Evolutionary conservation across 1,140 invertebrate species (phyloP).

Genomic region (Helicoverpa armigera): DNA sequence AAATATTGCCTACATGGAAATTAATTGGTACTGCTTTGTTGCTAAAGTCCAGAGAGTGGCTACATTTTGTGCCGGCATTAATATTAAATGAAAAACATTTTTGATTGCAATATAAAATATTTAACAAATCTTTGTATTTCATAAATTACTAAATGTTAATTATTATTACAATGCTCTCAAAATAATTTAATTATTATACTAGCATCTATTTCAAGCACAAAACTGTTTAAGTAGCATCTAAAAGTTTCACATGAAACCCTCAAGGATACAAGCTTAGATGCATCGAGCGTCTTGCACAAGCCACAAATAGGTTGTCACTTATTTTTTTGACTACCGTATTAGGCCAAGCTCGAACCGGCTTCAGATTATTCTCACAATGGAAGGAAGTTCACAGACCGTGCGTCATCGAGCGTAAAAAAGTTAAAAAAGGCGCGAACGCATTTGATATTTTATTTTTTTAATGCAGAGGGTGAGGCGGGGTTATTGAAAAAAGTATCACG

Average conservation of each 20-base stretch:
- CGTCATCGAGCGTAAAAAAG: constrained; percentile 65
- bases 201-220: not conserved
- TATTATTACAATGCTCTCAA: no score
- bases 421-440: constrained; percentile 51
- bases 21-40: no score
- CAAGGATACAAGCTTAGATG: constrained; percentile 18
- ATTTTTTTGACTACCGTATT: constrained; percentile 48
- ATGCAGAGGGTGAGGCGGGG: constrained; percentile 37
- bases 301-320: constrained; percentile 41
- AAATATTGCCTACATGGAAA: not conserved
- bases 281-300: constrained; percentile 2
- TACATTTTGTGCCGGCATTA: no score
- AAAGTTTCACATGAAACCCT: not conserved
- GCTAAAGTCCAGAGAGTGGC: no score
- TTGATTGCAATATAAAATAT: no score
- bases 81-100: no score
- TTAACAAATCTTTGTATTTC: no score
- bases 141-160: no score
- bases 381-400: constrained; percentile 70
- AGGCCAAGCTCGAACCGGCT: constrained; percentile 36
- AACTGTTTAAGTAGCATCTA: not conserved
- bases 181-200: not conserved
- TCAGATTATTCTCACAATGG: constrained; percentile 70
- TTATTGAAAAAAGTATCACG: constrained; percentile 28
- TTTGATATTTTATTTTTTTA: constrained; percentile 64